Evolutionary conservation across 2,113 vertebrate genomes (phyloP), one percentile per base, ranked within the genome.

Genomic region (Meleagris gallopavo): DNA sequence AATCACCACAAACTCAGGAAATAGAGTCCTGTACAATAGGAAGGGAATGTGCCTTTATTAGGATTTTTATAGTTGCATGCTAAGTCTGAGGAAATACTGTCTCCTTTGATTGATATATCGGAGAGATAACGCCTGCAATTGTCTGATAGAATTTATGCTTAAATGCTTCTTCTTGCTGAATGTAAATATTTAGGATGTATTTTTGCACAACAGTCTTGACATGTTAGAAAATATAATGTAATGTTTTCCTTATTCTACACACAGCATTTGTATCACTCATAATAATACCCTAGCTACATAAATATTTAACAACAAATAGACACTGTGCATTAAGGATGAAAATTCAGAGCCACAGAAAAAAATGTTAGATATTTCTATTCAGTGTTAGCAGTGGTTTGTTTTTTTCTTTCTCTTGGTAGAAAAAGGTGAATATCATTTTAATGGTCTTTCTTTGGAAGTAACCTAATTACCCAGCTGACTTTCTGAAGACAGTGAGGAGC

Each of bases 1-100:
- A 40, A 13, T 30, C 62, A 34, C 74, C 2, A 6, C 43, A 43
- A 12, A 19, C 57, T 66, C n/a, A 15, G 71, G 6, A 38, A n/a
- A 0, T 0, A 0, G 0, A 2, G 16, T 18, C 6, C 16, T 13
- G 9, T 22, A 25, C 41, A 1, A 2, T 1, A 27, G n/a, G 18
- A 66, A 72, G 27, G 46, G 25, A 52, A n/a, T 32, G 21, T 48
- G 30, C 0, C 1, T 8, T 48, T 1, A 9, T 20, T 67, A 20
- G 12, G 13, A 1, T 58, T 73, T 92, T 69, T 34, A 22, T 57
- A 62, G 25, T 69, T 80, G 27, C 14, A 24, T 25, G 3, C 10
- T 58, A 57, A 83, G 10, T 2, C 6, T 21, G 74, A 72, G 52
- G 48, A 83, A 78, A 64, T 40, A 10, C 19, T 16, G 3, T 25